These are phyloP conservation scores for Scortum barcoo DNA, from an alignment of 2,113 vertebrate genomes.

Conservation along the genomic window DNA sequence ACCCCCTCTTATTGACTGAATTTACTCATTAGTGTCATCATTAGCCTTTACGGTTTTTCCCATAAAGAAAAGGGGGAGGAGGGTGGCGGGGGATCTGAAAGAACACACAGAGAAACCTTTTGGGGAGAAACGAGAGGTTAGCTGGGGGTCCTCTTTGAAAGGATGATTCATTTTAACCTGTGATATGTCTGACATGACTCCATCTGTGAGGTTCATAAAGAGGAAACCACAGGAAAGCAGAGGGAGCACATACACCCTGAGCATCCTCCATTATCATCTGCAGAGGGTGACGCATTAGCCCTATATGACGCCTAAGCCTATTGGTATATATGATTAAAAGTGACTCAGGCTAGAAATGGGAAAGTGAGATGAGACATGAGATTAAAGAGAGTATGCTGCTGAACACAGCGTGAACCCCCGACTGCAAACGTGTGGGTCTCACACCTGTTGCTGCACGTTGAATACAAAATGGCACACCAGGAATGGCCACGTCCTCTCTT, in stretches of 20 bases:
- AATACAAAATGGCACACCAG: conserved; percentile 34
- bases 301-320: not conserved
- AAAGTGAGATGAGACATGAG: not conserved
- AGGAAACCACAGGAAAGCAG: not conserved
- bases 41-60: conserved; percentile 54
- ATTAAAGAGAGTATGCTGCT: not conserved
- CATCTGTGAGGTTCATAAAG: not conserved
- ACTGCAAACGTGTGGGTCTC: not conserved
- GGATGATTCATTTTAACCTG: conserved; percentile 39
- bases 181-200: conserved; percentile 25
- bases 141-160: conserved; percentile 18
- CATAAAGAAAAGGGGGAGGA: too few species aligned
- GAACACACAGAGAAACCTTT: conserved; percentile 24
- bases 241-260: not conserved
- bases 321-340: not conserved
- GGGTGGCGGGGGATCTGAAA: conserved; percentile 35
- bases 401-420: not conserved
- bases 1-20: conserved; percentile 49
- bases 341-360: not conserved
- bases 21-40: conserved; percentile 62
- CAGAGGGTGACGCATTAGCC: not conserved
- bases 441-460: conserved; percentile 52
- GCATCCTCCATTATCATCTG: conserved; percentile 16
- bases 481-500: conserved; percentile 21
- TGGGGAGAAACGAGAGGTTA: conserved; percentile 20